Conservation (phyloP, 2,113 vertebrate genomes). For the Megaceryle maxima region DNA sequence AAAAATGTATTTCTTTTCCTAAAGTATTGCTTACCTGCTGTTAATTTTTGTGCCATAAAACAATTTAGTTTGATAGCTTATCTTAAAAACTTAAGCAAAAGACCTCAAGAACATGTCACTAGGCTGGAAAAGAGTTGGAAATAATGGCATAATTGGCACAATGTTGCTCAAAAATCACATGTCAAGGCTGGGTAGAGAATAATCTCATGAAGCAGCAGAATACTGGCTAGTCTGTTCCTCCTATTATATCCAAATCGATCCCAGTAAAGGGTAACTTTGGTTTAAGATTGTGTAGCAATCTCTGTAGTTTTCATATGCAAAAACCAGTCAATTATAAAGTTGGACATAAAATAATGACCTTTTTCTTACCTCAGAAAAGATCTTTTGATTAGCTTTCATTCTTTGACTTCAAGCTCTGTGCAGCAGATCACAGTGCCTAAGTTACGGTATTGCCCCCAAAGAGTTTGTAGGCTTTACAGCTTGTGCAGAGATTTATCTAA, state of each 20-base stretch:
- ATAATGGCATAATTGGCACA: neutral
- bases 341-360: neutral
- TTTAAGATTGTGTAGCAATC: neutral
- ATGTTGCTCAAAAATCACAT: neutral
- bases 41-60: neutral
- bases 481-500: neutral
- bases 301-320: neutral
- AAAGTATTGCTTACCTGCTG: neutral
- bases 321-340: neutral
- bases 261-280: neutral
- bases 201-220: neutral
- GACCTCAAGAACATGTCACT: neutral
- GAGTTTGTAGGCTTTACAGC: neutral
- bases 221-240: neutral
- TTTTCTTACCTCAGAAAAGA: neutral
- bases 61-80: neutral
- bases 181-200: neutral
- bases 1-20: neutral
- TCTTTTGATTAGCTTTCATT: neutral
- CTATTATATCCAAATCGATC: neutral
- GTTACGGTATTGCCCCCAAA: neutral
- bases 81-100: neutral
- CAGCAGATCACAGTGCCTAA: neutral
- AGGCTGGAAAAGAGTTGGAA: neutral
- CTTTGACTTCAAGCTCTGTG: neutral